Percentiles rank a stretch among this genome's conserved stretches.
phyloP scores from a whole-genome alignment of 2,113 vertebrate genomes.

The Chlorodrepanis virens region DNA sequence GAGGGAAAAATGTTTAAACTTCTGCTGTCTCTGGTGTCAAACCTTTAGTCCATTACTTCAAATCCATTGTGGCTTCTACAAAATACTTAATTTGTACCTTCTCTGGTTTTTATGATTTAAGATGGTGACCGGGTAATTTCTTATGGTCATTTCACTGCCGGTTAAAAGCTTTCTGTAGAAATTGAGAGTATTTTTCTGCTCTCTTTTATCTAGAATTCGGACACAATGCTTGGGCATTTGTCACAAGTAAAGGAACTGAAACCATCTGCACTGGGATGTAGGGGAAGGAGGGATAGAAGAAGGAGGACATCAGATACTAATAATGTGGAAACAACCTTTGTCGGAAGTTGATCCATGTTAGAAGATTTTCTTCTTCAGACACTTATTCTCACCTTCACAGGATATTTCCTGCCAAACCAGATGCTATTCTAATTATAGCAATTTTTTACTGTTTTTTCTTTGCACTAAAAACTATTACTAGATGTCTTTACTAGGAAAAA shows the following conservation, averaged over 20 bases:
- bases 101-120: not conserved
- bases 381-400: not conserved
- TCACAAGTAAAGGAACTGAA: not conserved
- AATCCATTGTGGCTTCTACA: not conserved
- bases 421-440: not conserved
- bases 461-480: not conserved
- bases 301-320: not conserved
- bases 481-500: not conserved
- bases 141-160: not conserved
- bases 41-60: not conserved
- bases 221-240: not conserved
- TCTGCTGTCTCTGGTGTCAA: not conserved
- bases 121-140: not conserved
- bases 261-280: not conserved
- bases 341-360: not conserved
- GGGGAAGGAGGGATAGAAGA: not conserved
- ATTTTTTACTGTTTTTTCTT: not conserved
- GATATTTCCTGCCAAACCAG: slow-evolving; percentile 10
- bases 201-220: not conserved
- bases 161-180: not conserved
- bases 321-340: not conserved
- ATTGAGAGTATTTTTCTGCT: not conserved
- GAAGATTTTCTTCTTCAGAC: not conserved
- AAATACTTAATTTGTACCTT: not conserved
- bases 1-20: not conserved